Base-by-base conservation (phyloP, 2,113 vertebrate species). In the Nansenia antarctica region DNA sequence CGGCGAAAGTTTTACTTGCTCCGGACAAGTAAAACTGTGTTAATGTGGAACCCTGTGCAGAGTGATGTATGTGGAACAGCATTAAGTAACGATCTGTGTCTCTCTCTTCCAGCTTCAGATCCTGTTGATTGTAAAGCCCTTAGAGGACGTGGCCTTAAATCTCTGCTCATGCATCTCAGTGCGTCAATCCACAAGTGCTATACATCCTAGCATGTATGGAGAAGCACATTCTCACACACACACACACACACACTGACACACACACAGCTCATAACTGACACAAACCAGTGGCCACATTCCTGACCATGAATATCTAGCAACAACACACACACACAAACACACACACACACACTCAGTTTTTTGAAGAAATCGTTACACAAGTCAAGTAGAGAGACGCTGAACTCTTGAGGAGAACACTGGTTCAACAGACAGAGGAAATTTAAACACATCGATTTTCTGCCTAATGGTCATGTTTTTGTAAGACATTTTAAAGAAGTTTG, bases 91-190 rank as follows among this genome's bases (percentile, higher is more conserved):
- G 3, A 37, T 55, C 34, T 55, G 1, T 34, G 64, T 61, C 57
- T 71, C 29, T 67, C 20, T 5, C 68, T 76, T 87, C 26, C 79
- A 32, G 52, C 81, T 88, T 0, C 89, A 91, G 91, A 79, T 90
- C 73, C 82, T 83, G 77, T 82, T 78, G 84, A 88, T 83, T 88
- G 80, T 86, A 82, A 82, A 89, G 85, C 84, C 85, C 85, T 85
- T 77, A 73, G 84, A 91, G 85, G 86, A 91, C 31, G 90, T 90
- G 92, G 92, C 92, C 92, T 93, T 93, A 92, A n/a, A 78, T 88
- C 84, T 86, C 79, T 86, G 81, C 80, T 85, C 83, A 77, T 86
- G 80, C 82, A 88, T 88, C 83, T 89, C 85, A 82, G 82, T 86
- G 79, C 77, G 79, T 84, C 80, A 54, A 54, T 54, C 49, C 31